Evolutionary conservation across 2,797 vertebrate species (phyloP).

Genomic region (Thaleichthys pacificus): DNA sequence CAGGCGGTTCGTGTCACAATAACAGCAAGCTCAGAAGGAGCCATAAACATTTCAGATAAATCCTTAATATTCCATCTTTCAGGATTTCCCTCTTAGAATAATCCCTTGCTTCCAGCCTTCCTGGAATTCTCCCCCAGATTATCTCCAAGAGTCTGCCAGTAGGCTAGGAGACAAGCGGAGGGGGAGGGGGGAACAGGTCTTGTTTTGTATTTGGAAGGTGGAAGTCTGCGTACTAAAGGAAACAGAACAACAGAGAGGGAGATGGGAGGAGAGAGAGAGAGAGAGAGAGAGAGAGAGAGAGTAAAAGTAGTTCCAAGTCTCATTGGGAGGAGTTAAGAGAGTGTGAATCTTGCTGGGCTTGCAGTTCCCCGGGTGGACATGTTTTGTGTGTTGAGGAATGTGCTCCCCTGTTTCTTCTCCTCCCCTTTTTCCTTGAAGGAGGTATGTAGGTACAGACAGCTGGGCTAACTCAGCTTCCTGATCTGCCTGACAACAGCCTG

Average conservation of each 20-base stretch:
- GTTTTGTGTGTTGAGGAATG: constrained; percentile 58
- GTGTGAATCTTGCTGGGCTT: constrained; percentile 55
- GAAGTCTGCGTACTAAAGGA: too few relatives aligned
- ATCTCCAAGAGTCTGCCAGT: constrained; percentile 50
- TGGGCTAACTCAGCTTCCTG: constrained; percentile 45
- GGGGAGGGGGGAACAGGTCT: too few relatives aligned
- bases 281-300: constrained; percentile 17
- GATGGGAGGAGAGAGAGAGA: background rate
- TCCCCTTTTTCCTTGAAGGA: constrained; percentile 42
- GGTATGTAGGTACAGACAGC: constrained; percentile 43
- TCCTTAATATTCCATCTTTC: constrained; percentile 58
- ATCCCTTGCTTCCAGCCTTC: constrained; percentile 55
- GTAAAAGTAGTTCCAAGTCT: constrained; percentile 17
- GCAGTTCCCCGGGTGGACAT: constrained; percentile 56
- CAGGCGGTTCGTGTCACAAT: constrained; percentile 25
- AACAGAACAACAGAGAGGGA: too few relatives aligned
- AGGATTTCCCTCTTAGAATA: constrained; percentile 43
- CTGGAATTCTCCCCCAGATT: constrained; percentile 63
- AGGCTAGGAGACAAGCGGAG: background rate
- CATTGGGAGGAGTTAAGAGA: constrained; percentile 39
- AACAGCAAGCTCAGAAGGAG: constrained; percentile 25
- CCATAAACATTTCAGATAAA: constrained; percentile 49
- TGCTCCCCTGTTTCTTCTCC: constrained; percentile 33
- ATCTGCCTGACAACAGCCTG: constrained; percentile 70
- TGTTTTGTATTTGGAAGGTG: too few relatives aligned